Percentiles rank a stretch among this genome's conserved stretches.
phyloP scores from a whole-genome alignment of 2,888 invertebrate genomes.

The Adineta ricciae region DNA sequence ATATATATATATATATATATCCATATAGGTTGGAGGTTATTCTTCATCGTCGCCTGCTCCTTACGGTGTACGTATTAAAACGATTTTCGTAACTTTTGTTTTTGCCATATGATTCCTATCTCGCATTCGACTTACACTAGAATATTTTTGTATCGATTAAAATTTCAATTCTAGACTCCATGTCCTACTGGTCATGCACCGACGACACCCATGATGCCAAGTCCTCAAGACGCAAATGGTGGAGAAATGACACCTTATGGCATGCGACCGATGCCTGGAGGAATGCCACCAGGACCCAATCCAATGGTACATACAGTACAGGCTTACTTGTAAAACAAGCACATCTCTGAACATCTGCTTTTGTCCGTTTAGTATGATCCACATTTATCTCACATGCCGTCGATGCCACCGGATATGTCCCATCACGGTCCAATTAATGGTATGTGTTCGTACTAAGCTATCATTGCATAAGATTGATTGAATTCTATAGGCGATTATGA shows the following conservation, averaged over 20 bases:
- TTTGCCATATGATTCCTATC: background rate
- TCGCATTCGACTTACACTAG: background rate
- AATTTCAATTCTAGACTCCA: background rate
- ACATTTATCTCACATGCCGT: background rate
- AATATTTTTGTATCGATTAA: background rate
- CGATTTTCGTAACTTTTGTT: background rate
- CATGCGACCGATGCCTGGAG: background rate
- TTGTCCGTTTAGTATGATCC: background rate
- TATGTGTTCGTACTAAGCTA: background rate
- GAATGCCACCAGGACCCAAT: background rate
- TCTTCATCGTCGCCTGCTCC: background rate
- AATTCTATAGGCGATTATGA: background rate
- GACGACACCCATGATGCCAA: background rate
- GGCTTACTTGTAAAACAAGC: too few species aligned
- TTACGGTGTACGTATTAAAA: background rate
- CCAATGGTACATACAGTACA: too few species aligned
- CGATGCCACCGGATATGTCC: background rate
- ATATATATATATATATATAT: background rate
- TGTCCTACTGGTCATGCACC: background rate
- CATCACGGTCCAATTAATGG: slow-evolving; percentile 8
- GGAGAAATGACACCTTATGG: slow-evolving; percentile 13
- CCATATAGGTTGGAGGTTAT: background rate
- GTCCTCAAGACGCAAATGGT: slow-evolving; percentile 20
- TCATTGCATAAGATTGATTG: background rate
- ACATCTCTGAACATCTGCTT: background rate